Evolutionary conservation across 2,888 invertebrate species (phyloP), one percentile per base, ranked within the genome.

Genomic region (Chloroclysta siterata): DNA sequence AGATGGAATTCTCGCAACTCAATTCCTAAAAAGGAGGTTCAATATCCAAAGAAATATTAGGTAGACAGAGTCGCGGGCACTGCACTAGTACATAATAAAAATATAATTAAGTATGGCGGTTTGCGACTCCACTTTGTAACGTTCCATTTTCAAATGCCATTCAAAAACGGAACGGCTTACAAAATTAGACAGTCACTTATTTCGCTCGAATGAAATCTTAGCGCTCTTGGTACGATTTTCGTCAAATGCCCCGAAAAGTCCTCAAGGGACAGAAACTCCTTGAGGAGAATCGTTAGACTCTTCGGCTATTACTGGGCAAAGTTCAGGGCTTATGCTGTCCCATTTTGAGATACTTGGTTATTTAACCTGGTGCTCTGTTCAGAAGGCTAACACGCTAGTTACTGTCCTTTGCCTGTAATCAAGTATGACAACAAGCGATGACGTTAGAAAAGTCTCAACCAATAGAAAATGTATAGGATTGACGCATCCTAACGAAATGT

Each of bases 281-380:
- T 55, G n/a, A 42, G 42, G 33, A 10, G 47, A 42, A 47, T 47
- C 41, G 55, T 54, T 52, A 52, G 44, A 60, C 29, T 61, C 54
- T 59, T 55, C 15, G 42, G 55, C 62, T 56, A 66, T 66, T 66
- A 62, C 59, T 53, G 74, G 69, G 70, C 73, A 72, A 77, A 81
- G 77, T 82, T 78, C 77, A 80, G 83, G 81, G 74, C 77, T 72
- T 76, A 74, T 78, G 82, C 82, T 81, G 78, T 76, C 73, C 72
- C 70, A 72, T 69, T 70, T 55, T 48, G 61, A 56, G 63, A 60
- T 75, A 79, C 79, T 82, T 78, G 73, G 75, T 76, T 79, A 75
- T 77, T 81, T 78, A 79, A 83, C 78, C 82, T 81, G 78, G 59
- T 69, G 56, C 51, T 52, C 53, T 71, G 75, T 84, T 85, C 70